Base-by-base conservation (phyloP, 1,140 invertebrate species). In the Chironomus striatipennis region DNA sequence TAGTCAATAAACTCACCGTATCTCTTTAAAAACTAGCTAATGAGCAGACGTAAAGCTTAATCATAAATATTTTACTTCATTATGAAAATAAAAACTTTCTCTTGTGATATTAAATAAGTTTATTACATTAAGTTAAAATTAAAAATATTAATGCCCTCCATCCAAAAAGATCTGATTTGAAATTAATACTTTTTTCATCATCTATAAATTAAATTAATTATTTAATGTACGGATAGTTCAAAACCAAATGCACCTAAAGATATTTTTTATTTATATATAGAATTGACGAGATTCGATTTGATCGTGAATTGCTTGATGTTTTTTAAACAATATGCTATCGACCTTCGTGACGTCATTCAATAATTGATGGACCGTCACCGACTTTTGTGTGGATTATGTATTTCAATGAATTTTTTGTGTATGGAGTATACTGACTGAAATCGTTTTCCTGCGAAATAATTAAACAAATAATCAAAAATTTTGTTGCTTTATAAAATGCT, bases 381-480 rank as follows among this genome's bases (percentile, higher is more conserved):
- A 94, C 84, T 82, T 88, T 88, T 4, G 93, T 96, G 78, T 91
- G 86, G 77, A 96, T 95, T n/a, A 94, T 86, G 82, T 93, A 95
- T 80, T 93, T 92, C 2, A 96, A 82, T 17, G 86, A 79, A 80
- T 90, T 89, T 20, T 80, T 79, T 24, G 79, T 77, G 21, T 67
- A 21, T 17, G 74, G 57, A 12, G 17, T 47, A 65, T 6, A 24
- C 15, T 42, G 7, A 24, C 8, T 42, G 12, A 42, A 42, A 15
- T 24, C 76, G 34, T 83, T 75, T 17, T 83, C 79, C 86, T 88
- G 74, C 75, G 82, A 81, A 75, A 64, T 76, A 70, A 42, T 20
- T 15, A 9, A 67, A 20, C n/a, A 42, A 10, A 43, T 67, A n/a
- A 67, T 8, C 15, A 73, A 74, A 18, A 42, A 15, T 42, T 73